Conservation (phyloP, 2,113 vertebrate species). For the Lophochroa leadbeateri region DNA sequence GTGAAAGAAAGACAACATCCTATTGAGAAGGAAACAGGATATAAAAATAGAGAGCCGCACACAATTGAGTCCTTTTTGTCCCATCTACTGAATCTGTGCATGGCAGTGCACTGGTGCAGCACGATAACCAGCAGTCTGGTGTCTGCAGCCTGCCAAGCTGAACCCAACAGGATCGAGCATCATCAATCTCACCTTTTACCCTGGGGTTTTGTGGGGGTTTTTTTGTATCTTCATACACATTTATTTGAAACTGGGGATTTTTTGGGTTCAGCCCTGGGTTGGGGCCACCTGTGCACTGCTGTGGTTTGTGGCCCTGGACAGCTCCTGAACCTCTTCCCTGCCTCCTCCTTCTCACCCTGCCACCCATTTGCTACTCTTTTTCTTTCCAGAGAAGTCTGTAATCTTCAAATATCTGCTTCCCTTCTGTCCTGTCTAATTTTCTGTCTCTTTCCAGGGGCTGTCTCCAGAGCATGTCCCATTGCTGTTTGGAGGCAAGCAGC, state of each 20-base stretch:
- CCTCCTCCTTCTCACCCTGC: not conserved
- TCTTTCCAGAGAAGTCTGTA: not conserved
- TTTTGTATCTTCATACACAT: not conserved
- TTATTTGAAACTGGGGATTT: not conserved
- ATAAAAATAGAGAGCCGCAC: not conserved
- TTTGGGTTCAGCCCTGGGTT: not conserved
- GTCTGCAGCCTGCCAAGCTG: not conserved
- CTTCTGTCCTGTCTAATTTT: not conserved
- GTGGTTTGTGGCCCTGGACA: not conserved
- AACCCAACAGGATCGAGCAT: not conserved
- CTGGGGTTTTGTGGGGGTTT: too few relatives aligned
- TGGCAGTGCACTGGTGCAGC: not conserved
- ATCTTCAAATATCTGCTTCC: not conserved
- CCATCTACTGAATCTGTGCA: not conserved
- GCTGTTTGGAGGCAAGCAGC: not conserved
- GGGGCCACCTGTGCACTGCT: accelerated
- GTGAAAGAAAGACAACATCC: slow-evolving; percentile 12
- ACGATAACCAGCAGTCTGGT: not conserved
- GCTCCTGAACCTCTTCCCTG: not conserved
- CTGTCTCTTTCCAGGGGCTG: not conserved
- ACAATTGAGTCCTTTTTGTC: not conserved
- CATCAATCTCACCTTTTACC: not conserved
- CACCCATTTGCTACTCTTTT: not conserved
- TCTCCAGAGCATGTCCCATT: not conserved
- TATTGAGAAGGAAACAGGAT: not conserved